Conservation (phyloP, 2,888 invertebrate species). For the Digitonthophagus gazella region DNA sequence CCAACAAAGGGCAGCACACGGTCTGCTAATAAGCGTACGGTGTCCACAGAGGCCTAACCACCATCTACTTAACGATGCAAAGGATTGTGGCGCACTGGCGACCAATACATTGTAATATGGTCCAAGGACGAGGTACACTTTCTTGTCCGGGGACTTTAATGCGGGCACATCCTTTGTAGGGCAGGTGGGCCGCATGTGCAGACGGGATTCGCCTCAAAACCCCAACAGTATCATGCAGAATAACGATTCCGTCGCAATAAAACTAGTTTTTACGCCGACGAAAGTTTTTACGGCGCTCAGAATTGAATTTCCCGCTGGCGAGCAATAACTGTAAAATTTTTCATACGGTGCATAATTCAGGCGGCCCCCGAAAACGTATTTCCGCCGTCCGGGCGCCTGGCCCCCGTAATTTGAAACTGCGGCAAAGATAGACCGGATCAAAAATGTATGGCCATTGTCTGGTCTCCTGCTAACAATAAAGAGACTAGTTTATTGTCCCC, state of each 20-base stretch:
- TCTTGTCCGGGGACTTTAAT: neutral
- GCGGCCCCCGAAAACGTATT: slow-evolving; percentile 5
- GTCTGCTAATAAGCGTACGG: slow-evolving; percentile 10
- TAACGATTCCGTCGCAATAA: neutral
- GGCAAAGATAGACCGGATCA: slow-evolving; percentile 12
- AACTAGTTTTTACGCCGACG: slow-evolving; percentile 2
- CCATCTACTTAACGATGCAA: slow-evolving; percentile 29
- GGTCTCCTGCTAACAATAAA: slow-evolving; percentile 14
- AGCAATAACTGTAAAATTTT: slow-evolving; percentile 17
- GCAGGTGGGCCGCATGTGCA: neutral
- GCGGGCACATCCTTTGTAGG: neutral
- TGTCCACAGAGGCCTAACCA: slow-evolving; percentile 8
- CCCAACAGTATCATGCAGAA: neutral
- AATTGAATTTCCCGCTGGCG: slow-evolving; percentile 12
- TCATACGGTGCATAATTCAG: slow-evolving; percentile 11
- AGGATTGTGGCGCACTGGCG: slow-evolving; percentile 25
- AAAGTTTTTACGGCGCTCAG: slow-evolving; percentile 11
- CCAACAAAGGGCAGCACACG: slow-evolving; percentile 11
- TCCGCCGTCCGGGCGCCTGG: neutral
- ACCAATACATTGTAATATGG: neutral
- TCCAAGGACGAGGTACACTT: neutral
- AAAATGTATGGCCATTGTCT: slow-evolving; percentile 16
- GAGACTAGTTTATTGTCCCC: slow-evolving; percentile 16
- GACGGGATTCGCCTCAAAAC: neutral
- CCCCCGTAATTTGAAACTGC: slow-evolving; percentile 8